Percentiles rank a stretch among this genome's conserved stretches.
phyloP scores from a whole-genome alignment of 2,797 vertebrate species.

The Hippocampus kuda region DNA sequence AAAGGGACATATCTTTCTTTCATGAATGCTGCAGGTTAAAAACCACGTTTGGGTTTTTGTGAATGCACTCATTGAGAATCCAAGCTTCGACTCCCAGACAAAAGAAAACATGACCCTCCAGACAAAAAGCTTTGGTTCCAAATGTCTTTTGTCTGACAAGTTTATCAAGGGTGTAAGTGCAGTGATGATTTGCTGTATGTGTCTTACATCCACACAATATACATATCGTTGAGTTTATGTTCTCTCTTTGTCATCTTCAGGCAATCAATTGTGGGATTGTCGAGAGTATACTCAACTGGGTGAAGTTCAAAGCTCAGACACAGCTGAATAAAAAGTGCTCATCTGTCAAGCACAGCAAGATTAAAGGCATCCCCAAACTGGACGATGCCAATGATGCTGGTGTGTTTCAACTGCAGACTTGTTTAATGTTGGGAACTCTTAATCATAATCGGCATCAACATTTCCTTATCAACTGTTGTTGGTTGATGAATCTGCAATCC shows the following conservation, averaged over 20 bases:
- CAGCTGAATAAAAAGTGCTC: conserved; percentile 98
- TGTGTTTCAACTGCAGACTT: conserved; percentile 48
- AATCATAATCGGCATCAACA: no score
- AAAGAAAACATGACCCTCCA: conserved; percentile 99
- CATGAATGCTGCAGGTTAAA: conserved; percentile 75
- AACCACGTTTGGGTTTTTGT: conserved; percentile 98
- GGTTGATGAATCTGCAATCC: no score
- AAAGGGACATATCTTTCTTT: neutral
- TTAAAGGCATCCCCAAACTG: conserved; percentile 95
- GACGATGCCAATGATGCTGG: conserved; percentile 98
- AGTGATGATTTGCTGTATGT: neutral
- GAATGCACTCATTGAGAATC: conserved; percentile 93
- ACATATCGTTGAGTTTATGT: neutral
- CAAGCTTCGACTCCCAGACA: conserved; percentile 96
- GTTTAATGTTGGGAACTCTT: neutral
- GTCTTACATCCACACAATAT: neutral
- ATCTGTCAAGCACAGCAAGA: conserved; percentile 87
- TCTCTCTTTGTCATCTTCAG: conserved; percentile 52
- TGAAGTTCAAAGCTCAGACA: conserved; percentile 92
- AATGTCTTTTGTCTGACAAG: conserved; percentile 86
- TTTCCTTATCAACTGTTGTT: no score
- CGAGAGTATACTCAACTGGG: conserved; percentile 97
- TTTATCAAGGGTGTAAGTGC: conserved; percentile 87
- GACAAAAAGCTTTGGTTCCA: conserved; percentile 89
- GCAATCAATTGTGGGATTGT: conserved; percentile 85